These are phyloP conservation scores for Drosophila meridionalis DNA, from an alignment of 2,888 invertebrate species.

Conservation along the genomic window DNA sequence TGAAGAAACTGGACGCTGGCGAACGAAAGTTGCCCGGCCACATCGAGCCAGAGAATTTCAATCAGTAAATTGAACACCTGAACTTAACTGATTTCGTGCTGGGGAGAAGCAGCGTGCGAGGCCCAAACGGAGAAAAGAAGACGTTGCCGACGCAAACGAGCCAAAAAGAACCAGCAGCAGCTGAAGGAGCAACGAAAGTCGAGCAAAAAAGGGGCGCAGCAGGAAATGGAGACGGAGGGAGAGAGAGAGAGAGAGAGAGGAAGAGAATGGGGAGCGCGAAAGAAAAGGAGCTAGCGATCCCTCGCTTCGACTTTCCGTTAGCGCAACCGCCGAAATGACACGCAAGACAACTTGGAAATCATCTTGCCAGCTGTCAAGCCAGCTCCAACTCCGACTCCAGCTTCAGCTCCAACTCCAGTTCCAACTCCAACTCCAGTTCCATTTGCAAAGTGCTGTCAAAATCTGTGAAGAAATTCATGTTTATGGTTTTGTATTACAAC, in stretches of 20 bases:
- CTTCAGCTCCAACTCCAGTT: conserved; percentile 4
- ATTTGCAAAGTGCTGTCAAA: conserved; percentile 51
- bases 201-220: conserved; percentile 55
- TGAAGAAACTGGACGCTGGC: conserved; percentile 42
- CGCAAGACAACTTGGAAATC: conserved; percentile 40
- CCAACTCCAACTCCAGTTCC: background rate
- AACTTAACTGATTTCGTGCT: conserved; percentile 78
- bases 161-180: conserved; percentile 7
- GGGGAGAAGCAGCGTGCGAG: conserved; percentile 70
- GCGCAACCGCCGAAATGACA: conserved; percentile 24
- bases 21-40: conserved; percentile 72
- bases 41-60: conserved; percentile 76
- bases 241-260: too few species aligned
- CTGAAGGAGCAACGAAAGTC: conserved; percentile 49
- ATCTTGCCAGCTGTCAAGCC: conserved; percentile 46
- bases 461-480: conserved; percentile 44
- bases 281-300: conserved; percentile 20
- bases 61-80: conserved; percentile 82
- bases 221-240: conserved; percentile 58
- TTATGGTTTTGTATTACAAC: conserved; percentile 61
- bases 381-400: background rate
- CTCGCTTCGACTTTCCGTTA: conserved; percentile 11
- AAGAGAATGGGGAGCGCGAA: background rate
- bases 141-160: conserved; percentile 52
- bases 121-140: conserved; percentile 50